Evolutionary conservation across 2,113 vertebrate species (phyloP).

Genomic region (Eidolon helvum): DNA sequence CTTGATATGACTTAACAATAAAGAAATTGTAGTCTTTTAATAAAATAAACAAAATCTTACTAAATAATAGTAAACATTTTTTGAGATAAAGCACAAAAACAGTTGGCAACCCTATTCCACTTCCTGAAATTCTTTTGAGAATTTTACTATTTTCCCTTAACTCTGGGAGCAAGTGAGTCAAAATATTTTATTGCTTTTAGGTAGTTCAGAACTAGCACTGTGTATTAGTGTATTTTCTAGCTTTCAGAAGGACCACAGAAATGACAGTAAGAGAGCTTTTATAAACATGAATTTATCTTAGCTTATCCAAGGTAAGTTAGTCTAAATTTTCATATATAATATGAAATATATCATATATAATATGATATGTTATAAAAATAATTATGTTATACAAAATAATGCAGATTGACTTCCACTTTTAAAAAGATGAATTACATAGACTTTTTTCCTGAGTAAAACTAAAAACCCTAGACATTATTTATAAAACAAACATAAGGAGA

Average conservation of each 20-base stretch:
- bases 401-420: not conserved
- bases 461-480: not conserved
- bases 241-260: not conserved
- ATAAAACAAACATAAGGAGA: not conserved
- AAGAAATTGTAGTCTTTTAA: not conserved
- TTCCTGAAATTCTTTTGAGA: not conserved
- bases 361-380: not conserved
- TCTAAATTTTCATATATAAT: not conserved
- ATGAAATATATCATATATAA: too few relatives aligned
- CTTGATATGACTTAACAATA: not conserved
- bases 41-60: constrained; percentile 3
- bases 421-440: not conserved
- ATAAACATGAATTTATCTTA: not conserved
- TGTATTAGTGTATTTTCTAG: not conserved
- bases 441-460: not conserved
- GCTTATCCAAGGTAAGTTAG: not conserved
- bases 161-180: not conserved
- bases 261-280: not conserved
- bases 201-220: not conserved
- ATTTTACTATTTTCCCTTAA: not conserved
- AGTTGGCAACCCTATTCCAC: not conserved
- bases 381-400: constrained; percentile 16
- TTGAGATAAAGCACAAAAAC: not conserved
- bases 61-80: constrained; percentile 23
- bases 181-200: not conserved